Evolutionary conservation across 2,888 invertebrate species (phyloP).

Genomic region (Eucriotettix oculatus): DNA sequence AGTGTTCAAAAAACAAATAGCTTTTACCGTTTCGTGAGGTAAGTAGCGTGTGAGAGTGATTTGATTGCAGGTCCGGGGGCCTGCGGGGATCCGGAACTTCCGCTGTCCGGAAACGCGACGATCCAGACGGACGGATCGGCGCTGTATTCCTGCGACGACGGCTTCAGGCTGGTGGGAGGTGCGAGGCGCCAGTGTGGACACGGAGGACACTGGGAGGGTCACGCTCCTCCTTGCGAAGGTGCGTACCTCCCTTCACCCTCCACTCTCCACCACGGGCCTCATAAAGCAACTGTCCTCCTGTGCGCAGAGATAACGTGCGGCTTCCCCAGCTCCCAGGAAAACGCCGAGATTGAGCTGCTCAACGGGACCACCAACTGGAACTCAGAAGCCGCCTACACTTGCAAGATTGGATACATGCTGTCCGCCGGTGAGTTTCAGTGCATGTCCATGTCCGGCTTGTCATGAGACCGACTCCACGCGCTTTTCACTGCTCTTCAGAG

Average conservation of each 20-base stretch:
- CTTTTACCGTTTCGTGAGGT: no score
- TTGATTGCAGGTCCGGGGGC: slow-evolving; percentile 15
- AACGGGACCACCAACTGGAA: slow-evolving; percentile 16
- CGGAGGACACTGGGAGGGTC: slow-evolving; percentile 16
- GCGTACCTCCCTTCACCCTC: not conserved
- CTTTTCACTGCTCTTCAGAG: no score
- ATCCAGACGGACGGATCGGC: slow-evolving; percentile 12
- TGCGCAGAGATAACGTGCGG: slow-evolving; percentile 15
- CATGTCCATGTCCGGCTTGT: no score
- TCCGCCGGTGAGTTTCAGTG: slow-evolving; percentile 4
- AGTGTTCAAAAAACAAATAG: no score
- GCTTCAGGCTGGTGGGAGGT: slow-evolving; percentile 15
- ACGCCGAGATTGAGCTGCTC: slow-evolving; percentile 14
- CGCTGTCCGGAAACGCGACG: slow-evolving; percentile 11
- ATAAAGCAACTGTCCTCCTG: not conserved
- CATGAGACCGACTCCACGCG: no score
- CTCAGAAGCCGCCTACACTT: slow-evolving; percentile 15
- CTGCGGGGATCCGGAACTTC: slow-evolving; percentile 19
- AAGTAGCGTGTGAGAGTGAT: no score
- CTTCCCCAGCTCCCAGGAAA: slow-evolving; percentile 12
- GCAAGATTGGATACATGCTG: slow-evolving; percentile 13
- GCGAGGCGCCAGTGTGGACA: slow-evolving; percentile 14
- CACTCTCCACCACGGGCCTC: not conserved
- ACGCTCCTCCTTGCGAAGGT: slow-evolving; percentile 16
- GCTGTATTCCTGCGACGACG: slow-evolving; percentile 15